phyloP scores from a whole-genome alignment of 2,113 vertebrate species.

The Microtus oregoni region DNA sequence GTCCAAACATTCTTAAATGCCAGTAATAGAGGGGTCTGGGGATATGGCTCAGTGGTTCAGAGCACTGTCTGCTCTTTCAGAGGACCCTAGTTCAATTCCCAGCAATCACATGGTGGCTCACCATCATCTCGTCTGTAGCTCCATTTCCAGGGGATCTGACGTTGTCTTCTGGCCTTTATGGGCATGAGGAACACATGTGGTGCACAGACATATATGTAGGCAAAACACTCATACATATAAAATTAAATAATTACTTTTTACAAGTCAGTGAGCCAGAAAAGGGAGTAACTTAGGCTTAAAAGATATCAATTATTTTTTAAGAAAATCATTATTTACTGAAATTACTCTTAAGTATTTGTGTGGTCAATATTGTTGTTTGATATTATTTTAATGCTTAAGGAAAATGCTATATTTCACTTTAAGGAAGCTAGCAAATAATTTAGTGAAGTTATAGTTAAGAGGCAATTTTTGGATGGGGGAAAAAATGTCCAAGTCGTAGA shows the following conservation, averaged over 20 bases:
- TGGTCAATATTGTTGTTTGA: not conserved
- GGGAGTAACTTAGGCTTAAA: not conserved
- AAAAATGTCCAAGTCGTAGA: not conserved
- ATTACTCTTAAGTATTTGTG: not conserved
- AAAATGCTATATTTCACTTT: not conserved
- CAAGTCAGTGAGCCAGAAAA: not conserved
- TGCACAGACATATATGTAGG: not conserved
- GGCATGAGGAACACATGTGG: not conserved
- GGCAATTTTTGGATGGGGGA: not conserved
- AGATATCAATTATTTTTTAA: not conserved
- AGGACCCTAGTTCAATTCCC: not conserved
- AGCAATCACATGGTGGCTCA: not conserved
- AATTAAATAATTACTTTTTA: not conserved
- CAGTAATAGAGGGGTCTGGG: not conserved
- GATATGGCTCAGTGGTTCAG: not conserved
- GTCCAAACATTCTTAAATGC: not conserved
- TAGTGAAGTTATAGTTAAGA: not conserved
- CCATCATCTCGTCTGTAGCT: not conserved
- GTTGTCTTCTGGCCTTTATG: not conserved
- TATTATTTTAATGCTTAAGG: conserved; percentile 22
- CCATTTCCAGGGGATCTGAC: not conserved
- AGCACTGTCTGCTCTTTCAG: not conserved
- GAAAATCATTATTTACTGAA: conserved; percentile 5
- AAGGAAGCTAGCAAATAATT: not conserved
- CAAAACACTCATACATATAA: not conserved